A percentile compares a stretch with the other conserved stretches of the same genome.
Conservation (phyloP, 2,113 vertebrate genomes). For the Dermatemys mawii region DNA sequence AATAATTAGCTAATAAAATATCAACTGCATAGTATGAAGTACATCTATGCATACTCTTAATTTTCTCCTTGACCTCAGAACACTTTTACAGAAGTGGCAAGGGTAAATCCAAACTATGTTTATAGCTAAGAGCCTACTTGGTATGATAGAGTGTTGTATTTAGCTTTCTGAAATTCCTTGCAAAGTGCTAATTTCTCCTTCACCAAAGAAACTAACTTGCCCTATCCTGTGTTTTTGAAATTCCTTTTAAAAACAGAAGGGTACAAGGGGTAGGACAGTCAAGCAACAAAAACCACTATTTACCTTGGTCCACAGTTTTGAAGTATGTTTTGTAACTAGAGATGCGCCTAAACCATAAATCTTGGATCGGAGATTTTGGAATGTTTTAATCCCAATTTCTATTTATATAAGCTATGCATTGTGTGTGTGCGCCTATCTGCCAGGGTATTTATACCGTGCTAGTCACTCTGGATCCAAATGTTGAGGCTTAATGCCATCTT, state of each 20-base stretch:
- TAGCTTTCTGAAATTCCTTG: background rate
- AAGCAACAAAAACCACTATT: background rate
- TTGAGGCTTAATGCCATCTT: background rate
- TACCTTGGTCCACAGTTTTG: background rate
- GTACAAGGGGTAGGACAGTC: background rate
- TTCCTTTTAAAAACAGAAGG: background rate
- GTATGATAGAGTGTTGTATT: background rate
- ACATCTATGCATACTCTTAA: background rate
- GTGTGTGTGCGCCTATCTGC: background rate
- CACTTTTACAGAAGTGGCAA: background rate
- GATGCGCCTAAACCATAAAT: constrained; percentile 5
- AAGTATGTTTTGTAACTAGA: background rate
- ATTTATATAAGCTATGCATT: constrained; percentile 14
- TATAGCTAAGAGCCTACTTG: background rate
- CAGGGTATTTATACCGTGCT: background rate
- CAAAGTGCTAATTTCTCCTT: background rate
- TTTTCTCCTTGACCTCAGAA: background rate
- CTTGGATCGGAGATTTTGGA: background rate
- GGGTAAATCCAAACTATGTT: background rate
- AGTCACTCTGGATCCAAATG: background rate
- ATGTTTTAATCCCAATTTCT: background rate
- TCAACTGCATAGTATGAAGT: background rate
- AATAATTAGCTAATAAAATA: background rate
- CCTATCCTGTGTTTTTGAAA: background rate
- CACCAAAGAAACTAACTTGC: background rate